Base-by-base conservation (phyloP, 2,113 vertebrate genomes). In the Eonycteris spelaea region DNA sequence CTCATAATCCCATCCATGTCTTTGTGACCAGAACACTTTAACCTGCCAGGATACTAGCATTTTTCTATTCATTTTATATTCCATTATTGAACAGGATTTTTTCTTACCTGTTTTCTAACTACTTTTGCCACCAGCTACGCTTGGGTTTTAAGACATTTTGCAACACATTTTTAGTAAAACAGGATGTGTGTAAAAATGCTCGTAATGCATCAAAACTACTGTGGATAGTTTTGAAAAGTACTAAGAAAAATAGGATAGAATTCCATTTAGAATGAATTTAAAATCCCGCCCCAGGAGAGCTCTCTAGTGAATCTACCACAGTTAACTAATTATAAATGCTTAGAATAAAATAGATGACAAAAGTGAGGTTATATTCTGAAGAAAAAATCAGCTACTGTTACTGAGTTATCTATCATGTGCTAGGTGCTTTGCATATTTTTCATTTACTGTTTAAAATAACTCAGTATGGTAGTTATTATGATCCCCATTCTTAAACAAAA, bases 241-340 rank as follows among this genome's bases (percentile, higher is more conserved):
- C 45, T 63, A 75, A 94, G 78, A 94, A 91, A 95, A 97, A 63
- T 22, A 91, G 16, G 12, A 53, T 51, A 93, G 67, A 94, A 84
- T 85, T 80, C 26, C 40, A 75, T 93, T 84, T 15, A 92, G 67
- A 97, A 75, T 51, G 87, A 63, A 38, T 74, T 73, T 53, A 75
- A 79, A 86, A 88, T 86, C 26, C 22, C n/a, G 55, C 19, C 13
- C 22, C 12, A 84, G 45, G 24, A 93, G 67, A 35, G 8, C 22
- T 55, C 43, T 68, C 18, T 67, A 85, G 77, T 79, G 30, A 43
- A 51, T 43, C 85, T 82, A 30, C 77, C 71, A 80, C 7, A 92
- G 77, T 91, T 84, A 57, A 13, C 12, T 89, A 89, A 82, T 75
- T 75, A 43, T 43, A 94, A 51, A 38, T 40, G 30, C 57, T 87